Evolutionary conservation across 2,797 vertebrate genomes (phyloP).

Genomic region (Premnoplex brunnescens): DNA sequence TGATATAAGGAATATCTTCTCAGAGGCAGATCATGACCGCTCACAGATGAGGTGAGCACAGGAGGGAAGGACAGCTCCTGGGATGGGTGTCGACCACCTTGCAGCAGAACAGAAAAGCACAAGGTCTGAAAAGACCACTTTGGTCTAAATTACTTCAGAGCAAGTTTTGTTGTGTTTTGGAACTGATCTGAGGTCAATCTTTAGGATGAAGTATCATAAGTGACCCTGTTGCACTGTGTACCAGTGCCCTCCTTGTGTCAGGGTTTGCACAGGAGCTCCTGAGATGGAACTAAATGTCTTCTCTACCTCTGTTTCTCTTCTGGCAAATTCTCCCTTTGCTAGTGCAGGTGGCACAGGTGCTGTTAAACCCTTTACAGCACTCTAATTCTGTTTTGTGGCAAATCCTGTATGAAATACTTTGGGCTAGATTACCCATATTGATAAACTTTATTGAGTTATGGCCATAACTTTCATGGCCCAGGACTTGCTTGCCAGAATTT

Average conservation of each 20-base stretch:
- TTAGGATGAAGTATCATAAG: background rate
- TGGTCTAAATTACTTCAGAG: background rate
- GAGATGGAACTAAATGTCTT: no score
- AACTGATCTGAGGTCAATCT: background rate
- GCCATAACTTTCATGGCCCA: background rate
- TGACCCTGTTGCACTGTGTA: background rate
- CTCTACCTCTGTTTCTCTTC: background rate
- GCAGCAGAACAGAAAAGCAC: background rate
- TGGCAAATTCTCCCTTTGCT: background rate
- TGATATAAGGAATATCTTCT: background rate
- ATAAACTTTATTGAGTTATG: background rate
- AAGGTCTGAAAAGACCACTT: background rate
- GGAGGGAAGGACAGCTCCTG: background rate
- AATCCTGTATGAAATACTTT: background rate
- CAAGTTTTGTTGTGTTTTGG: background rate
- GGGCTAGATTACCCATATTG: background rate
- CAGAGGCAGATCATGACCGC: background rate
- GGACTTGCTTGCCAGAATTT: background rate
- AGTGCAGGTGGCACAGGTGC: background rate
- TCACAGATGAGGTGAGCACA: background rate
- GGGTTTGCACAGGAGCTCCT: no score
- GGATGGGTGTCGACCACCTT: background rate
- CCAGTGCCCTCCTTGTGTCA: background rate
- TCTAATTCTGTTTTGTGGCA: accelerated
- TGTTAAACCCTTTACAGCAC: background rate